Evolutionary conservation across 2,797 vertebrate species (phyloP), one percentile per base, ranked within the genome.

Genomic region (Anolis apletophallus): DNA sequence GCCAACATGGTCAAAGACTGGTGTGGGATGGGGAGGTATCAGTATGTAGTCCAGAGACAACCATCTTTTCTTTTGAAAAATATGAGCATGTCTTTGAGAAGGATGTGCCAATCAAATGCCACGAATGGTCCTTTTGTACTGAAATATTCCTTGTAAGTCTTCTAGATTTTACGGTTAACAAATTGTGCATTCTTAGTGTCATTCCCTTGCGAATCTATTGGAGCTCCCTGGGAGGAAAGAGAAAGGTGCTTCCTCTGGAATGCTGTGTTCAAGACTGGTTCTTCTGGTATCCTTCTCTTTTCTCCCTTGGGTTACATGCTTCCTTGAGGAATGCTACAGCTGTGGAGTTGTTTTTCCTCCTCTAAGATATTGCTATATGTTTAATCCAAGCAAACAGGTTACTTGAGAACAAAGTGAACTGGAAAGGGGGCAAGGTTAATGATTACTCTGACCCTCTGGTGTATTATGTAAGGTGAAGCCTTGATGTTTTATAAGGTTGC

Each of bases 351-450:
- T 81, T 85, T 89, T 86, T 85, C 68, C 76, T 92, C 88, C 85
- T 83, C 76, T 87, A 88, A 91, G 86, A 55, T 85, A 71, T 81
- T 82, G 46, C 93, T 91, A 78, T 90, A 91, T 90, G 46, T 95
- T 92, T 94, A 93, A 92, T 91, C 89, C 92, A 92, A 95, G 89
- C 88, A 94, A 88, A 85, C 94, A 95, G 94, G 92, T 95, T 92
- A 95, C 91, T 93, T 76, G 88, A 91, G 92, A 84, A 90, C 91
- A 88, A 91, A 93, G 80, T 81, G 86, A n/a, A 29, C 87, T 88
- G 90, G 90, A 93, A 90, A 79, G 69, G 85, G 90, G 81, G 88
- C 81, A 71, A 84, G 0, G 85, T 95, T 96, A 96, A 96, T 96
- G 78, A 95, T 95, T 96, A 95, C 90, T 90, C 59, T 0, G n/a